Evolutionary conservation across 2,888 invertebrate genomes (phyloP), one percentile per base, ranked within the genome.

Genomic region (Agriopis leucophaearia): DNA sequence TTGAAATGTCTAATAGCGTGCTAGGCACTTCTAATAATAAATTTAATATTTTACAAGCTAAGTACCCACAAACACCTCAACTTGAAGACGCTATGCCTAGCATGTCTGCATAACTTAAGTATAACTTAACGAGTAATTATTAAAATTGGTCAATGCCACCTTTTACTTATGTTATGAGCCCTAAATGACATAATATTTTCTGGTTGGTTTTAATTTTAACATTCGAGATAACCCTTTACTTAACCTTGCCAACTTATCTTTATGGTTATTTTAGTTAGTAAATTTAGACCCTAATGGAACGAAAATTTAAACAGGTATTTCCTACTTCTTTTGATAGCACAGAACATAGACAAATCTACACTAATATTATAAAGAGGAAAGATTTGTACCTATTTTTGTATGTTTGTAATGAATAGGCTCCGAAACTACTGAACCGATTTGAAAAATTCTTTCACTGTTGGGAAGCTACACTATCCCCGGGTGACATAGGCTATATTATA

Each of bases 141-240:
- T 84, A 81, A 81, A 81, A 82, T 80, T 82, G 84, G 84, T 84
- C 84, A 86, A 83, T 84, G 83, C 79, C 83, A 77, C 78, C 76
- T 79, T 76, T 77, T 73, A 68, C 65, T 71, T 77, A 54, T 35
- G 45, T 58, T 48, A 44, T 59, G 12, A 42, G 27, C 35, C 55
- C 54, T 68, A 64, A 60, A 50, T 63, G 59, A 61, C 51, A 4
- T 27, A 57, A 62, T 52, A 47, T 52, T 45, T 69, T 72, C 45
- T 58, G 57, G 40, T 60, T 51, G 35, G 54, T 42, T 36, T 52
- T 58, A 1, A 8, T 13, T n/a, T 45, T 38, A 51, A 47, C 15
- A 38, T 44, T 42, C 18, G 15, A 55, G 38, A 8, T 50, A 56
- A 61, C 51, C 62, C 52, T 66, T 66, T 61, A 61, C 66, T 51